Base-by-base conservation (phyloP, 2,888 invertebrate species). In the Polylopha cassiicola region DNA sequence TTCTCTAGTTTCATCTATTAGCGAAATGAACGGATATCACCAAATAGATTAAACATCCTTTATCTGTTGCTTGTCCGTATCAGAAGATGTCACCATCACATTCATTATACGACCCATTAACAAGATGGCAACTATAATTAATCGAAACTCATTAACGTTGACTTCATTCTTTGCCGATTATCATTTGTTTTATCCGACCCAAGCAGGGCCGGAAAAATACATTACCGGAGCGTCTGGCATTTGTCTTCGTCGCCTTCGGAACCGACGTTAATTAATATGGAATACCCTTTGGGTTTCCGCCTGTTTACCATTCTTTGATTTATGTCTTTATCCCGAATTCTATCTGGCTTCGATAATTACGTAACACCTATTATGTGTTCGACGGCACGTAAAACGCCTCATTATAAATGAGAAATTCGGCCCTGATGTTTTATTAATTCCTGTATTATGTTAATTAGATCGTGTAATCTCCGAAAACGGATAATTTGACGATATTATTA, bases 121-220 rank as follows among this genome's bases (percentile, higher is more conserved):
- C 58, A 55, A 47, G 59, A 61, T 56, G 59, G 53, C 47, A 50
- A 48, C 55, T 55, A 55, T 75, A 77, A 84, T 81, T 79, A 80
- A 82, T 84, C 65, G 70, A 55, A 58, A 58, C 58, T 73, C 75
- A 72, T 81, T 78, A 76, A 68, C 70, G 77, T 70, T 73, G 80
- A 84, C 80, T 85, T 80, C 79, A 82, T 82, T 82, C 80, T 74
- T 78, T 71, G 70, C 74, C 81, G 82, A 84, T 84, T 84, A 84
- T 80, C 82, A 85, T 85, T 84, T 79, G 80, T 84, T 81, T 81
- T 65, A 73, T 71, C 77, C 58, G 44, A 44, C 43, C 48, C 61
- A 58, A 59, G 61, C 63, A 67, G 64, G 65, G 66, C 62, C 61
- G 72, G 79, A 82, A 82, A 85, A 84, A 82, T 84, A 84, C 74